Conservation (phyloP, 2,113 vertebrate genomes). For the Perca fluviatilis region DNA sequence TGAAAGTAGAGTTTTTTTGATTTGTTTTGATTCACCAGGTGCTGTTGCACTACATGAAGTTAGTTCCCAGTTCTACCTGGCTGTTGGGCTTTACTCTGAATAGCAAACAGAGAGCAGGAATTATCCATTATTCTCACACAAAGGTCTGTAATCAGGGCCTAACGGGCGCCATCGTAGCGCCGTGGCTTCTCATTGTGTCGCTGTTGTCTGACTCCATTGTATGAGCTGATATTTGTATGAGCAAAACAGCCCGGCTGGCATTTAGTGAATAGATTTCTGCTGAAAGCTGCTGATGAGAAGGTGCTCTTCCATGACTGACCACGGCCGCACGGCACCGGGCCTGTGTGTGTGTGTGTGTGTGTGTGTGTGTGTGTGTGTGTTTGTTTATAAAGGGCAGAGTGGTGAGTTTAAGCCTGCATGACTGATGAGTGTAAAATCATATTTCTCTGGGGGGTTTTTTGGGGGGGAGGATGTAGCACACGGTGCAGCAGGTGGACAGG, state of each 20-base stretch:
- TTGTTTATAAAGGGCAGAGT: conserved; percentile 49
- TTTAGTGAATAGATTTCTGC: conserved; percentile 55
- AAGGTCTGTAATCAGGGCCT: conserved; percentile 57
- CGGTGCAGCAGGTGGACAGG: conserved; percentile 40
- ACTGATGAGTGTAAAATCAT: conserved; percentile 62
- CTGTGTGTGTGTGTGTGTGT: background rate
- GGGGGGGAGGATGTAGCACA: conserved; percentile 4
- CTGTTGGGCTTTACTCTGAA: conserved; percentile 4
- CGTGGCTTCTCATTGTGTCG: conserved; percentile 41
- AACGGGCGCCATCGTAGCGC: conserved; percentile 18
- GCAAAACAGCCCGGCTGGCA: conserved; percentile 42
- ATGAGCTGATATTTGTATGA: conserved; percentile 42
- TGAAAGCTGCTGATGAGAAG: conserved; percentile 53
- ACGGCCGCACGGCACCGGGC: background rate
- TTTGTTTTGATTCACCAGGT: background rate
- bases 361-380: conserved; percentile 9
- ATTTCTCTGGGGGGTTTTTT: conserved; percentile 41
- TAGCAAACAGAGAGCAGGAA: conserved; percentile 32
- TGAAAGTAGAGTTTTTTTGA: background rate
- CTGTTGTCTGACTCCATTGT: conserved; percentile 50
- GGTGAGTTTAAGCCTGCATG: conserved; percentile 57
- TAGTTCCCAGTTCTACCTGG: conserved; percentile 35
- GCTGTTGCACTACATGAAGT: background rate
- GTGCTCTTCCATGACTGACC: conserved; percentile 50
- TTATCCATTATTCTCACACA: conserved; percentile 60